Evolutionary conservation across 2,797 vertebrate species (phyloP).

Genomic region (Notolepis coatsorum): DNA sequence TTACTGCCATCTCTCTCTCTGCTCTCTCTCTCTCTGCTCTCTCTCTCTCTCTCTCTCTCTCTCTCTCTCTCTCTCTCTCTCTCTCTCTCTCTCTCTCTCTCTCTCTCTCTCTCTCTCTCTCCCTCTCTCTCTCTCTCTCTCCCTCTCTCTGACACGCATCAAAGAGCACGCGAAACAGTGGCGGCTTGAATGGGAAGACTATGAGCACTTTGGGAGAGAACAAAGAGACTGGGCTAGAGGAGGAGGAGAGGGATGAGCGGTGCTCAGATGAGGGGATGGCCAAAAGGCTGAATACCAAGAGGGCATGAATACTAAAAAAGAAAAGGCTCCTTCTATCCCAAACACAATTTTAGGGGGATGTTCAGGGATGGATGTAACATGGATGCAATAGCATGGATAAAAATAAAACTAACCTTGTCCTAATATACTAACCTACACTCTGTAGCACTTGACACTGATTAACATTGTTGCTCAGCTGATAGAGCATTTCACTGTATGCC

Average conservation of each 20-base stretch:
- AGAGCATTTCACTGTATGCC: no score
- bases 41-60: conserved; percentile 24
- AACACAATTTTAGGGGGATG: conserved; percentile 50
- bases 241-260: conserved; percentile 24
- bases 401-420: no score
- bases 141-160: conserved; percentile 67
- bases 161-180: conserved; percentile 68
- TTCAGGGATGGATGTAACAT: conserved; percentile 33
- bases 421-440: no score
- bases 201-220: conserved; percentile 74
- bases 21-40: no score
- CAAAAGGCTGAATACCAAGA: conserved; percentile 70
- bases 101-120: conserved; percentile 47
- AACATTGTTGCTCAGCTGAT: no score
- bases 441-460: no score
- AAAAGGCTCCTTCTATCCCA: conserved; percentile 52
- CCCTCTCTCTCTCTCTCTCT: conserved; percentile 5
- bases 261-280: conserved; percentile 66
- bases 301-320: conserved; percentile 63
- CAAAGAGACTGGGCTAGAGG: conserved; percentile 74
- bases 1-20: conserved; percentile 66
- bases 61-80: not conserved
- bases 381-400: conserved; percentile 49
- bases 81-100: conserved; percentile 24
- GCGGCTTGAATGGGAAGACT: conserved; percentile 64